A percentile compares a stretch with the other conserved stretches of the same genome.
Evolutionary conservation across 1,140 invertebrate species (phyloP).

Genomic region (Drosophila eugracilis): DNA sequence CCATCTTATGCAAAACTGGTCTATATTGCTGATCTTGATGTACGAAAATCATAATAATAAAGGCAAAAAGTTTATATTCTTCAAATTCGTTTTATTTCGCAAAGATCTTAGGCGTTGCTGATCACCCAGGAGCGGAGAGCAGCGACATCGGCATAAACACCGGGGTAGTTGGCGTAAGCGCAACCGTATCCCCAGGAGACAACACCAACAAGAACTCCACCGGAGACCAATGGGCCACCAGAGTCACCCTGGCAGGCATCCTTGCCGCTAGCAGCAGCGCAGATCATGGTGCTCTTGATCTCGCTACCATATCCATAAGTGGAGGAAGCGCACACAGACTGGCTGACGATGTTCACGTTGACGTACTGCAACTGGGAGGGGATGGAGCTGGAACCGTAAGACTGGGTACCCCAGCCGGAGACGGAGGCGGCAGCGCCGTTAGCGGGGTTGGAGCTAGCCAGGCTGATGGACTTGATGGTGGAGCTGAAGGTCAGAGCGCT

Average conservation of each 20-base stretch:
- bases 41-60: too few relatives aligned
- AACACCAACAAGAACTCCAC: slow-evolving; percentile 85
- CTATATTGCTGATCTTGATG: too few relatives aligned
- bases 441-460: slow-evolving; percentile 64
- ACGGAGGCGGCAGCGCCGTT: slow-evolving; percentile 71
- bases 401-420: slow-evolving; percentile 85
- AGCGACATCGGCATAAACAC: slow-evolving; percentile 87
- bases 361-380: slow-evolving; percentile 61
- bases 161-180: slow-evolving; percentile 85
- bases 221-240: slow-evolving; percentile 85
- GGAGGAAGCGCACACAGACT: slow-evolving; percentile 12
- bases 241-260: slow-evolving; percentile 85
- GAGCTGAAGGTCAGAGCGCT: slow-evolving; percentile 61
- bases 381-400: slow-evolving; percentile 47
- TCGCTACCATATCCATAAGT: slow-evolving; percentile 53
- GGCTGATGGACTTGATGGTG: slow-evolving; percentile 78
- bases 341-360: slow-evolving; percentile 59
- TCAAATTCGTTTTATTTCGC: too few relatives aligned
- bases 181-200: slow-evolving; percentile 88
- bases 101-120: slow-evolving; percentile 8
- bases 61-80: too few relatives aligned
- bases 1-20: too few relatives aligned
- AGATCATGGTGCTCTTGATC: slow-evolving; percentile 82
- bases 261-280: slow-evolving; percentile 74
- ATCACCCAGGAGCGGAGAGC: slow-evolving; percentile 57